Percentiles rank a stretch among this genome's conserved stretches.
These are phyloP conservation scores for Eonycteris spelaea DNA, from an alignment of 2,113 vertebrate genomes.

Conservation along the genomic window DNA sequence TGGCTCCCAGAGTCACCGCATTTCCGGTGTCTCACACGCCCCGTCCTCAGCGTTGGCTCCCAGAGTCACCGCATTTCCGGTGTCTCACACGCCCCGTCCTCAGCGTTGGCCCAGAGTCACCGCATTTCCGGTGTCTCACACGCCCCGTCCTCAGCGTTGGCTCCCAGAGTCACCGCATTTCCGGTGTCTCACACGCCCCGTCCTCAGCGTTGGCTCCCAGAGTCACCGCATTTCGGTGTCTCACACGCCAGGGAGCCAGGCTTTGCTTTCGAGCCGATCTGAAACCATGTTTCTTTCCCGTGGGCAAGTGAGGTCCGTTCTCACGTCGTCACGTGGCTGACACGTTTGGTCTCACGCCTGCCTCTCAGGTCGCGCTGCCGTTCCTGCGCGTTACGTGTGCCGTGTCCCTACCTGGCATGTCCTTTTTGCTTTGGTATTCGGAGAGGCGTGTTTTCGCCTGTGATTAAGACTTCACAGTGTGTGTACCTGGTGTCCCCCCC, in stretches of 20 bases:
- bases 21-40: not conserved
- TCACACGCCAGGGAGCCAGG: rapidly evolving
- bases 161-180: no score
- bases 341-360: not conserved
- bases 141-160: no score
- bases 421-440: no score
- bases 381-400: not conserved
- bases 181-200: not conserved
- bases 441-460: not conserved
- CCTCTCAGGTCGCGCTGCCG: not conserved
- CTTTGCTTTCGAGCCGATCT: not conserved
- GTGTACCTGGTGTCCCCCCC: no score
- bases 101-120: no score
- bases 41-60: no score
- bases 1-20: no score
- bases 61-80: no score
- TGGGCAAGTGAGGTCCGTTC: not conserved
- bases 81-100: not conserved
- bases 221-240: no score
- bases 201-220: no score
- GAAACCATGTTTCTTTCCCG: not conserved
- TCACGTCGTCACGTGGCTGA: rapidly evolving
- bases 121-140: not conserved
- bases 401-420: not conserved
- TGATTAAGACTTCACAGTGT: no score